Base-by-base conservation (phyloP, 2,888 invertebrate species). In the Eristalinus sepulchralis region DNA sequence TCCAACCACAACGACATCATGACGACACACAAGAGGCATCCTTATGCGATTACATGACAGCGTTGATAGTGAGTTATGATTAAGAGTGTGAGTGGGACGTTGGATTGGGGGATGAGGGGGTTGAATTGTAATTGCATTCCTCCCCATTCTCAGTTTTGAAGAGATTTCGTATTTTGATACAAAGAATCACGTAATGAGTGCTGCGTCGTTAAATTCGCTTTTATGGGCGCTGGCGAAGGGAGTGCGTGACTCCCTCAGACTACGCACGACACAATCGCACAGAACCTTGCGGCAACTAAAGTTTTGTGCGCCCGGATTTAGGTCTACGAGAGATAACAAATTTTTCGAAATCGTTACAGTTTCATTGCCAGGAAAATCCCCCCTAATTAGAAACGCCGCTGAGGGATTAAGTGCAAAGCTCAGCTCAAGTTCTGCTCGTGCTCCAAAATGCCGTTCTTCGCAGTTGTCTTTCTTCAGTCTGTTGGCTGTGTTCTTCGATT, bases 281-380 rank as follows among this genome's bases (percentile, higher is more conserved):
- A 31, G 64, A 33, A 17, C 71, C 70, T 68, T 36, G 17, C 34
- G 77, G 77, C 67, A 72, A 73, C 66, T 76, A 71, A 62, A 75
- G 70, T 71, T 66, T 22, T 64, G 36, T 73, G 36, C 22, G 57
- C 13, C 39, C 17, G 73, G 82, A 78, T 85, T 81, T 81, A 73
- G 73, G 77, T 78, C 72, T 82, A 68, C 63, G 68, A 36, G 3
- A 82, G 82, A 86, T 82, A 86, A 78, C 77, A 82, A 73, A 77
- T 73, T 78, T 85, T 86, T 78, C 63, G 77, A 68, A 75, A 82
- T 68, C 73, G 82, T 82, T 82, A 86, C 86, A 78, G 78, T 86
- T 86, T 86, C 86, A 82, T 86, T 82, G 82, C 73, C 66, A 78
- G 82, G 73, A 73, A 82, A 86, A 86, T 82, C 82, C 78, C 82